A percentile compares a stretch with the other conserved stretches of the same genome.
Conservation (phyloP, 2,797 vertebrate genomes). For the Delichon dasypus region DNA sequence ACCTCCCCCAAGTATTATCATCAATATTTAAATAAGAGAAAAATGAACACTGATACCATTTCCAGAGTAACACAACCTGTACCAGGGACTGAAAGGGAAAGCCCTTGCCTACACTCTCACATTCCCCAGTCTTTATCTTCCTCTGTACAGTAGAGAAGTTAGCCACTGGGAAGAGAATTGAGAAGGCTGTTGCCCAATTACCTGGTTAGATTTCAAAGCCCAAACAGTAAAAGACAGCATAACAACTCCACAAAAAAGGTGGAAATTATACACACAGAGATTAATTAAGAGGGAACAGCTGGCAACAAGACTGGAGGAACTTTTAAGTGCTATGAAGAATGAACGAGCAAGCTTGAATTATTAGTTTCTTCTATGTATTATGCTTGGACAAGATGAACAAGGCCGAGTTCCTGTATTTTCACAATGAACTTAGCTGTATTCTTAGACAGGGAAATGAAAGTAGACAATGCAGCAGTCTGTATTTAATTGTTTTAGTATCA, state of each 20-base stretch:
- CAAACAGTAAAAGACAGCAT: neutral
- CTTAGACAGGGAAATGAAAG: neutral
- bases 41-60: neutral
- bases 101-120: neutral
- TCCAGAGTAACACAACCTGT: neutral
- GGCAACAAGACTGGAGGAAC: neutral
- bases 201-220: neutral
- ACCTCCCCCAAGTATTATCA: neutral
- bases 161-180: neutral
- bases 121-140: neutral
- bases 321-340: neutral
- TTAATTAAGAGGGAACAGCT: neutral
- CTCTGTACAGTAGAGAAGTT: neutral
- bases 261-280: neutral
- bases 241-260: neutral
- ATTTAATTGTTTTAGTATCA: neutral
- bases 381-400: neutral
- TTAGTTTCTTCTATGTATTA: neutral
- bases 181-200: neutral
- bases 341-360: neutral
- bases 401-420: neutral
- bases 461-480: neutral
- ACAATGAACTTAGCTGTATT: neutral
- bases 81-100: neutral
- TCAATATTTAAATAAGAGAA: neutral